phyloP scores from a whole-genome alignment of 2,888 invertebrate species.

The Dermolepida albohirtum region DNA sequence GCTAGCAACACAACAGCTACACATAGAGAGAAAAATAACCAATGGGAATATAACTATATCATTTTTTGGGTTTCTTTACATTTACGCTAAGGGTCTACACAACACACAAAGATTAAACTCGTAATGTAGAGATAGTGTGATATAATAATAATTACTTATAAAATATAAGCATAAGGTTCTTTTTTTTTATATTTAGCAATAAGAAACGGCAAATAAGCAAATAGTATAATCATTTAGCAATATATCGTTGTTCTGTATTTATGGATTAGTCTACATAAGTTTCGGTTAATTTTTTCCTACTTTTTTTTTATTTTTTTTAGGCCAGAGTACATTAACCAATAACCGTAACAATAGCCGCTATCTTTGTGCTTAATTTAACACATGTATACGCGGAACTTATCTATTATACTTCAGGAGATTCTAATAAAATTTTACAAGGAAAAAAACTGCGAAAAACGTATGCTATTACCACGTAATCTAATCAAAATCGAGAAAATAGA shows the following conservation, averaged over 20 bases:
- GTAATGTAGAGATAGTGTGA: slow-evolving; percentile 62
- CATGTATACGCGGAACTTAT: neutral
- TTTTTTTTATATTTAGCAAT: slow-evolving; percentile 60
- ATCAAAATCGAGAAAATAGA: no score
- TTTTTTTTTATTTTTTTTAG: slow-evolving; percentile 33
- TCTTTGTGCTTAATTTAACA: slow-evolving; percentile 23
- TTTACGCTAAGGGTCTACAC: slow-evolving; percentile 66
- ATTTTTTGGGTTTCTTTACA: slow-evolving; percentile 57
- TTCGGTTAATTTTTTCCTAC: slow-evolving; percentile 56
- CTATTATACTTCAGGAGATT: no score
- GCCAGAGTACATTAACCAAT: slow-evolving; percentile 37
- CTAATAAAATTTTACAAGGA: no score
- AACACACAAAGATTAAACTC: slow-evolving; percentile 66
- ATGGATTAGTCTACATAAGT: slow-evolving; percentile 66
- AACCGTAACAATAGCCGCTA: slow-evolving; percentile 36
- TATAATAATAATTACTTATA: slow-evolving; percentile 58
- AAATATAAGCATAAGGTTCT: slow-evolving; percentile 53
- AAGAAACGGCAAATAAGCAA: slow-evolving; percentile 64
- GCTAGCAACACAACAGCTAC: slow-evolving; percentile 65
- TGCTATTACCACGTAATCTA: no score
- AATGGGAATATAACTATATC: slow-evolving; percentile 65
- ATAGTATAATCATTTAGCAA: slow-evolving; percentile 60
- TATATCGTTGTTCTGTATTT: slow-evolving; percentile 67
- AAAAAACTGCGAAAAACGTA: no score
- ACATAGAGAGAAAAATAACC: slow-evolving; percentile 65